These are phyloP conservation scores for Syngnathus acus DNA, from an alignment of 2,797 vertebrate genomes.

Conservation along the genomic window DNA sequence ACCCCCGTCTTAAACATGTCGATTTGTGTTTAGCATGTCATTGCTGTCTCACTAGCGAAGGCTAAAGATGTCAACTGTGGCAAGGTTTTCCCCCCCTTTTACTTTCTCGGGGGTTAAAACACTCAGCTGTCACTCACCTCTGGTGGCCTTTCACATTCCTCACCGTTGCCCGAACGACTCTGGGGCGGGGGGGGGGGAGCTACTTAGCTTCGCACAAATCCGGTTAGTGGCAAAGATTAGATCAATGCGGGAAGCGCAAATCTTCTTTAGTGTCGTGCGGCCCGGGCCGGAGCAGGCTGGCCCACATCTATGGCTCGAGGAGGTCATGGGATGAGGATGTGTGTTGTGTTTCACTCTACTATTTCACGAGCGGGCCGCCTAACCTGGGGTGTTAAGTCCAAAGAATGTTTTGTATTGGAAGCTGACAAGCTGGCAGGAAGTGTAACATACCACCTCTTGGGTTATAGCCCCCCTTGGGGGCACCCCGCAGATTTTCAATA, in stretches of 20 bases:
- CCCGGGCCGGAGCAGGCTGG: conserved; percentile 32
- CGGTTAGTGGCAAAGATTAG: conserved; percentile 69
- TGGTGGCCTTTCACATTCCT: conserved; percentile 51
- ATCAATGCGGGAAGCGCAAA: conserved; percentile 47
- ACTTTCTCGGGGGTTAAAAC: conserved; percentile 45
- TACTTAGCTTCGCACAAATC: conserved; percentile 62
- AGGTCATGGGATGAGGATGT: conserved; percentile 20
- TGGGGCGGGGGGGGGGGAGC: conserved; percentile 26
- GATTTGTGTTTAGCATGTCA: not conserved
- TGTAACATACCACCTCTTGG: not conserved
- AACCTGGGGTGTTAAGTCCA: not conserved
- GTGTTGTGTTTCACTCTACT: not conserved
- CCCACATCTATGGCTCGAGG: conserved; percentile 18
- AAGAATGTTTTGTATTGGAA: conserved; percentile 1
- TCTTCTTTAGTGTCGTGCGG: conserved; percentile 59
- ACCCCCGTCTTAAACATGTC: not conserved
- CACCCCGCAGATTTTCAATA: not conserved
- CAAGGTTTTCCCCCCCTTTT: conserved; percentile 33
- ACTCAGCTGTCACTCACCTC: conserved; percentile 43
- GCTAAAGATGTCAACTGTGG: conserved; percentile 30
- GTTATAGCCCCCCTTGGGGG: not conserved
- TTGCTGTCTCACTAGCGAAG: conserved; percentile 11
- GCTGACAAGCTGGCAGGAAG: not conserved
- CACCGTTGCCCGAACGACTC: conserved; percentile 45
- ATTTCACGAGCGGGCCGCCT: not conserved